phyloP scores from a whole-genome alignment of 2,797 vertebrate genomes.

The Orestias chungarensis region DNA sequence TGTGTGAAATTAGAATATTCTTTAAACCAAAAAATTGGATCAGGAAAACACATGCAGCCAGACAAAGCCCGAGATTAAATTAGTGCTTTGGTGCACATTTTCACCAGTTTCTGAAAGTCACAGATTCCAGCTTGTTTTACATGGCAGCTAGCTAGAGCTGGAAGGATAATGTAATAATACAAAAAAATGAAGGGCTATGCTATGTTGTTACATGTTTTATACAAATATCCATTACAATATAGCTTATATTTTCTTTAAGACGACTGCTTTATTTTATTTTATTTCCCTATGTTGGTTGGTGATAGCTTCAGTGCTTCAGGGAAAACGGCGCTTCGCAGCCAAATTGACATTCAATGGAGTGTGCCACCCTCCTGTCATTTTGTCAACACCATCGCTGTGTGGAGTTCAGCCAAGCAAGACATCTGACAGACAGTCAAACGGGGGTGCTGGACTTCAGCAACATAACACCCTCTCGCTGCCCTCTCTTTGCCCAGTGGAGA shows the following conservation, averaged over 20 bases:
- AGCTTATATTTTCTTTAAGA: conserved; percentile 30
- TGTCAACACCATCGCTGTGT: conserved; percentile 80
- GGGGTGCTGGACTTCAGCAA: conserved; percentile 79
- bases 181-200: background rate
- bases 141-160: conserved; percentile 20
- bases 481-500: conserved; percentile 48
- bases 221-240: conserved; percentile 29
- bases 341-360: conserved; percentile 80
- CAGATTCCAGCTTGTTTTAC: conserved; percentile 12
- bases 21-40: conserved; percentile 59
- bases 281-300: conserved; percentile 39
- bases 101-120: background rate
- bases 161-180: background rate
- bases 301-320: conserved; percentile 56
- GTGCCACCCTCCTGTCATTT: conserved; percentile 78
- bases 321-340: conserved; percentile 69
- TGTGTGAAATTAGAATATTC: conserved; percentile 59
- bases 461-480: conserved; percentile 71
- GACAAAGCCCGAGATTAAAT: conserved; percentile 12
- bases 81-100: conserved; percentile 15
- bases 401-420: conserved; percentile 78
- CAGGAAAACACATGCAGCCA: conserved; percentile 44
- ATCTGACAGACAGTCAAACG: conserved; percentile 81
- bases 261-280: conserved; percentile 34
- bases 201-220: conserved; percentile 21